Percentiles rank a stretch among this genome's conserved stretches.
Evolutionary conservation across 1,140 invertebrate genomes (phyloP).

Genomic region (Andricus grossulariae): DNA sequence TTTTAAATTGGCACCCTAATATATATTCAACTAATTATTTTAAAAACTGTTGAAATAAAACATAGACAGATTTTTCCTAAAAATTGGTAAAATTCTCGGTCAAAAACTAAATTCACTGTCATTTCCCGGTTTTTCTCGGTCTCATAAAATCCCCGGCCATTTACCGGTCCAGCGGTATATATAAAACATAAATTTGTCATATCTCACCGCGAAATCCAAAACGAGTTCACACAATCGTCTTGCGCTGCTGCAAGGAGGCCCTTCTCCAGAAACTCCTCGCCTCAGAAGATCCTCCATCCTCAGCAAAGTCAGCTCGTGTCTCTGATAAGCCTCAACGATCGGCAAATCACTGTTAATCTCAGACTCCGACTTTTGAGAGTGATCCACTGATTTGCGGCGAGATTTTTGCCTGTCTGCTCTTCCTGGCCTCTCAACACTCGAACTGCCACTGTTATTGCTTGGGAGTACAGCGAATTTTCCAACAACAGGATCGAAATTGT

Average conservation of each 20-base stretch:
- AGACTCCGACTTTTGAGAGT: slow-evolving; percentile 52
- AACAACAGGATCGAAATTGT: slow-evolving; percentile 96
- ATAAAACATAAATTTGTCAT: slow-evolving; percentile 33
- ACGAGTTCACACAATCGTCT: slow-evolving; percentile 84
- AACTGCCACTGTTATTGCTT: slow-evolving; percentile 46
- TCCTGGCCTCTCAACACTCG: slow-evolving; percentile 66
- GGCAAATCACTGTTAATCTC: slow-evolving; percentile 79
- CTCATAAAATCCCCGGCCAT: too few relatives aligned
- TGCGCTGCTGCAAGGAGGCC: slow-evolving; percentile 76
- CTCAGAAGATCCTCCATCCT: slow-evolving; percentile 88
- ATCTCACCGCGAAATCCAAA: slow-evolving; percentile 84
- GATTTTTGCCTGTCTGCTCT: slow-evolving; percentile 61
- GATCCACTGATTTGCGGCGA: slow-evolving; percentile 66
- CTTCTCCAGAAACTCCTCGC: slow-evolving; percentile 83
- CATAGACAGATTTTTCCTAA: too few relatives aligned
- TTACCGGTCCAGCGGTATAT: too few relatives aligned
- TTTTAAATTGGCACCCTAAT: too few relatives aligned
- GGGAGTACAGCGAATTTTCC: slow-evolving; percentile 90
- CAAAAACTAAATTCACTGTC: too few relatives aligned
- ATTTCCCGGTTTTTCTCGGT: too few relatives aligned
- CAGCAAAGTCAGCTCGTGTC: slow-evolving; percentile 87
- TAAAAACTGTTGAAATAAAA: too few relatives aligned
- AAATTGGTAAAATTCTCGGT: too few relatives aligned
- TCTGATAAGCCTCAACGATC: slow-evolving; percentile 86
- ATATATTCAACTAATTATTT: too few relatives aligned